phyloP scores from a whole-genome alignment of 2,797 vertebrate genomes.

The Scleropages formosus region DNA sequence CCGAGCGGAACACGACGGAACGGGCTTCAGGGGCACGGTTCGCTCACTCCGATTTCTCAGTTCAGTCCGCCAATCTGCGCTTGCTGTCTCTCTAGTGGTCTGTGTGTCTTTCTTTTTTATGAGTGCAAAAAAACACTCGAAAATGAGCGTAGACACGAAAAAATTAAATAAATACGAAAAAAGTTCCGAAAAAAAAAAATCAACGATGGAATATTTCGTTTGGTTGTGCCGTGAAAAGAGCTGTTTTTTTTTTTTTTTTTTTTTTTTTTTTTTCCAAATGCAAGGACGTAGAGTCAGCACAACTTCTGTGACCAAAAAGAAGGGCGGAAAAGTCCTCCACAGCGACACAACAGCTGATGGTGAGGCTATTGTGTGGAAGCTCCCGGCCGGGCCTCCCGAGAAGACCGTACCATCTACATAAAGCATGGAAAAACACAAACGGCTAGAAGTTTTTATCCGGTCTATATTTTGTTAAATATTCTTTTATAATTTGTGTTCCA shows the following conservation, averaged over 20 bases:
- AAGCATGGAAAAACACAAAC: neutral
- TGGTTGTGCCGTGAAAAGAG: neutral
- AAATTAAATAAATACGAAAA: neutral
- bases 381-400: slow-evolving; percentile 43
- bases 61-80: slow-evolving; percentile 36
- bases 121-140: neutral
- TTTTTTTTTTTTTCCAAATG: no score
- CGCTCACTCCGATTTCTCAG: slow-evolving; percentile 55
- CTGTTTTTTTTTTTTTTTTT: neutral
- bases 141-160: neutral
- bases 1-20: slow-evolving; percentile 33
- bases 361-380: slow-evolving; percentile 38
- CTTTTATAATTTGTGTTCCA: neutral
- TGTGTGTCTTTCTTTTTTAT: no score
- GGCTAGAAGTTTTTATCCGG: neutral
- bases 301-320: slow-evolving; percentile 31
- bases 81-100: no score
- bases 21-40: neutral
- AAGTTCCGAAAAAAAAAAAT: slow-evolving; percentile 5
- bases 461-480: neutral
- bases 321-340: slow-evolving; percentile 43
- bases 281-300: slow-evolving; percentile 13
- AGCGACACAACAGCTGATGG: slow-evolving; percentile 63
- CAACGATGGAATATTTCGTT: neutral
- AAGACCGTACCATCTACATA: slow-evolving; percentile 59